Evolutionary conservation across 2,113 vertebrate genomes (phyloP), one percentile per base, ranked within the genome.

Genomic region (Cardinalis cardinalis): DNA sequence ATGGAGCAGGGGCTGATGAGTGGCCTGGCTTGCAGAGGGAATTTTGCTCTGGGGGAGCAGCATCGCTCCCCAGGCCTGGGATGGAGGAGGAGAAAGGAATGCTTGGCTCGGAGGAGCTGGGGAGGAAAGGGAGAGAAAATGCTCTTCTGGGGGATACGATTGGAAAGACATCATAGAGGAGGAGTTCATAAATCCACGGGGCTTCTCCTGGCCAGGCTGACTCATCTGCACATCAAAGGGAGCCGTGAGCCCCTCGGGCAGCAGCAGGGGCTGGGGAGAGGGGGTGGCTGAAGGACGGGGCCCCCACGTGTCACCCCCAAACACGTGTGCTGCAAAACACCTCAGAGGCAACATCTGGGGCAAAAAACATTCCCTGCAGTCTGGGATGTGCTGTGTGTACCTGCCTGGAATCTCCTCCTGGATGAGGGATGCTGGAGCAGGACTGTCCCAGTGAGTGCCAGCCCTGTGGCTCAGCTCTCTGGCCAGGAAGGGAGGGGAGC

Each of bases 91-190:
- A 94, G 87, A 93, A 88, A 91, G 90, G 95, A 95, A 95, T 95
- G 81, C 66, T 87, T 84, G 86, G 92, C 90, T 93, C 3, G 0
- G 63, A 38, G 55, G 34, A 92, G 53, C 36, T 1, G 0, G 81
- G 70, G 88, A 95, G 94, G 87, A 90, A 90, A 71, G 63, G 77
- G 74, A 93, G 87, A 90, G 89, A 56, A 36, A 95, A 79, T 31
- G 71, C 36, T 90, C 87, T 95, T 89, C 78, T 82, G 81, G 93
- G 84, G 95, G 84, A 92, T 94, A 38, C 70, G n/a, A 48, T 76
- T 96, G 95, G 94, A 96, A 95, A 95, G 94, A 92, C 93, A 95
- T 95, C 92, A 95, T 84, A 95, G 88, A 88, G 74, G 80, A 92
- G 87, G 66, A 95, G 93, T 79, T 90, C 92, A 89, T 95, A 96